phyloP scores from a whole-genome alignment of 2,797 vertebrate species.

The Allobates femoralis region DNA sequence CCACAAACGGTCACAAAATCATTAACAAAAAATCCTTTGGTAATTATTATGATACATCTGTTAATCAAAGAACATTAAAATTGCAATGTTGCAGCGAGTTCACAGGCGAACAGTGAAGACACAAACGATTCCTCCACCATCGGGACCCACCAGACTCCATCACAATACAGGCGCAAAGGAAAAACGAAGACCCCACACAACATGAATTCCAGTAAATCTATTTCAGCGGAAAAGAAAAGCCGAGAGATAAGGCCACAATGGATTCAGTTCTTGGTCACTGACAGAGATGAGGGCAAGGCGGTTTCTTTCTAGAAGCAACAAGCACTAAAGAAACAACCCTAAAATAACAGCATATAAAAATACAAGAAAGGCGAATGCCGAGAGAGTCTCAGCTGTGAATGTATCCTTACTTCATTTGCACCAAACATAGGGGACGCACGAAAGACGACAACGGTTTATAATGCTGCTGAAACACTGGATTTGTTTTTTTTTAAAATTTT shows the following conservation, averaged over 20 bases:
- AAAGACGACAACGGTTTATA: not conserved
- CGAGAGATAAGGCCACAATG: slow-evolving; percentile 81
- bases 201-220: slow-evolving; percentile 74
- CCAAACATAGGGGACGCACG: slow-evolving; percentile 3
- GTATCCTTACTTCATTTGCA: slow-evolving; percentile 29
- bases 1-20: not conserved
- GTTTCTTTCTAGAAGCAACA: slow-evolving; percentile 58
- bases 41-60: slow-evolving; percentile 51
- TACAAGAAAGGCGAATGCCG: slow-evolving; percentile 67
- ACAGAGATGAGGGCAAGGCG: slow-evolving; percentile 73
- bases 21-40: slow-evolving; percentile 45
- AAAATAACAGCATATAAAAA: slow-evolving; percentile 15
- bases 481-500: not conserved
- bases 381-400: slow-evolving; percentile 52
- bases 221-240: slow-evolving; percentile 65
- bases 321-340: slow-evolving; percentile 21
- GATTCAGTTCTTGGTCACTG: slow-evolving; percentile 77
- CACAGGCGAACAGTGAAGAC: slow-evolving; percentile 16
- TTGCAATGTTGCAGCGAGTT: slow-evolving; percentile 4
- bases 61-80: not conserved
- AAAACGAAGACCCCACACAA: slow-evolving; percentile 62
- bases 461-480: not conserved
- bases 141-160: slow-evolving; percentile 7
- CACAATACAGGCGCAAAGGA: slow-evolving; percentile 15
- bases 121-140: not conserved